Percentiles rank a stretch among this genome's conserved stretches.
These are phyloP conservation scores for Micronycteris hirsuta DNA, from an alignment of 2,113 vertebrate species.

Conservation along the genomic window DNA sequence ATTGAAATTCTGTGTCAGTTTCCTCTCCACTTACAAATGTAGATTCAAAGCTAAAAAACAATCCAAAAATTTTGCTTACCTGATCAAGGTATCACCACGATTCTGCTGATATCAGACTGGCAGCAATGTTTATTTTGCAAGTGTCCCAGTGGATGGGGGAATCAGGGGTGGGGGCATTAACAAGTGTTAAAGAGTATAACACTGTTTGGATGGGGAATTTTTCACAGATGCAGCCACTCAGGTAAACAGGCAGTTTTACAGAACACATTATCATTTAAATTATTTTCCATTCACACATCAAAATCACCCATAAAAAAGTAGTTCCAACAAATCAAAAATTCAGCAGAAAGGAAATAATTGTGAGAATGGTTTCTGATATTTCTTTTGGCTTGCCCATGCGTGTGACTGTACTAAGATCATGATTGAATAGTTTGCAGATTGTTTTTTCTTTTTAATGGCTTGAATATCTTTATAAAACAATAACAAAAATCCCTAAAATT, in stretches of 20 bases:
- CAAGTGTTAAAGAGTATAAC: background rate
- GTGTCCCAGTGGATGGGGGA: background rate
- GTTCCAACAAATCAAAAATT: slow-evolving; percentile 35
- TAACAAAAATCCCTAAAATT: slow-evolving; percentile 27
- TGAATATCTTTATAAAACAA: slow-evolving; percentile 58
- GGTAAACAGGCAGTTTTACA: background rate
- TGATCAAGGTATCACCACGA: background rate
- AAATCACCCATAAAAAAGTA: slow-evolving; percentile 6
- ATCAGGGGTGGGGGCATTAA: background rate
- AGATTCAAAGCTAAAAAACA: too few relatives aligned
- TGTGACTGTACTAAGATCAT: slow-evolving; percentile 47
- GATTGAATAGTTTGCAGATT: slow-evolving; percentile 69
- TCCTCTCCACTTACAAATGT: too few relatives aligned
- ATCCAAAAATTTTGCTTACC: background rate
- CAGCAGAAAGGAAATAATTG: slow-evolving; percentile 21
- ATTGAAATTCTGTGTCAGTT: background rate
- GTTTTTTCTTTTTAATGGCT: slow-evolving; percentile 60
- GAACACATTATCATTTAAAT: slow-evolving; percentile 55
- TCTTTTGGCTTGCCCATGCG: slow-evolving; percentile 2
- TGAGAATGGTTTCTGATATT: slow-evolving; percentile 26
- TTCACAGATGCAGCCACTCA: background rate
- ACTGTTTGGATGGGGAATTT: background rate
- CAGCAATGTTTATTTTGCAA: background rate
- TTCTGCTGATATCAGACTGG: background rate
- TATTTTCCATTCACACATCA: background rate